Percentiles rank a stretch among this genome's conserved stretches.
These are phyloP conservation scores for Phortica magna DNA, from an alignment of 2,888 invertebrate genomes.

Conservation along the genomic window DNA sequence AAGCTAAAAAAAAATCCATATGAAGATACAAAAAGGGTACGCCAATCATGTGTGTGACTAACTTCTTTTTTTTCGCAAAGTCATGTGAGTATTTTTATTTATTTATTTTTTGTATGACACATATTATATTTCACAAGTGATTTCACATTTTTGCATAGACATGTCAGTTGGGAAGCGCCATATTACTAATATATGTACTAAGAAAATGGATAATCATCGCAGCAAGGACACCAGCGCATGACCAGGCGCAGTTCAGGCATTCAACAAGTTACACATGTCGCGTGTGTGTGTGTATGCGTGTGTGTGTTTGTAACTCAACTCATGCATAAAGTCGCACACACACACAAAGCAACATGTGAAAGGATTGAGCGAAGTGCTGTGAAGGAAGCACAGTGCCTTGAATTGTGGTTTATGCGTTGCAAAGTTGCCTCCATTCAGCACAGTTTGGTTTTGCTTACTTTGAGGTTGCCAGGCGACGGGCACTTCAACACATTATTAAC, in stretches of 20 bases:
- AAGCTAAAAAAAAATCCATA: too few species aligned
- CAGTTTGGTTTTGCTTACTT: background rate
- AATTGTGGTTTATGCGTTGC: background rate
- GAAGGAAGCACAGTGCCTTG: background rate
- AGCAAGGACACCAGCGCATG: slow-evolving; percentile 42
- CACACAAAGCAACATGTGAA: background rate
- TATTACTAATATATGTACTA: slow-evolving; percentile 66
- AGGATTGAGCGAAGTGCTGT: background rate
- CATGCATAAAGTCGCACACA: slow-evolving; percentile 10
- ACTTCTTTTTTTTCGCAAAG: too few species aligned
- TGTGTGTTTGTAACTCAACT: slow-evolving; percentile 33
- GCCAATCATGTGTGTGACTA: too few species aligned
- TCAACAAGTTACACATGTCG: slow-evolving; percentile 57
- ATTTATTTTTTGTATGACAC: background rate
- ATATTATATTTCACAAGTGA: slow-evolving; percentile 64
- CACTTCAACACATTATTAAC: slow-evolving; percentile 49
- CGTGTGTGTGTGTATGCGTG: slow-evolving; percentile 32
- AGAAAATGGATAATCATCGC: slow-evolving; percentile 65
- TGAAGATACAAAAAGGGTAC: too few species aligned
- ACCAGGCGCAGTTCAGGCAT: slow-evolving; percentile 29
- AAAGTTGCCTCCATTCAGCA: background rate
- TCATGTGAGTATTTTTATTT: too few species aligned
- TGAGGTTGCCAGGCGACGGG: slow-evolving; percentile 36
- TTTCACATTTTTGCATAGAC: slow-evolving; percentile 73
- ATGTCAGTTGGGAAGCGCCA: slow-evolving; percentile 68